Conservation (phyloP, 2,797 vertebrate genomes). For the Macropodus opercularis region DNA sequence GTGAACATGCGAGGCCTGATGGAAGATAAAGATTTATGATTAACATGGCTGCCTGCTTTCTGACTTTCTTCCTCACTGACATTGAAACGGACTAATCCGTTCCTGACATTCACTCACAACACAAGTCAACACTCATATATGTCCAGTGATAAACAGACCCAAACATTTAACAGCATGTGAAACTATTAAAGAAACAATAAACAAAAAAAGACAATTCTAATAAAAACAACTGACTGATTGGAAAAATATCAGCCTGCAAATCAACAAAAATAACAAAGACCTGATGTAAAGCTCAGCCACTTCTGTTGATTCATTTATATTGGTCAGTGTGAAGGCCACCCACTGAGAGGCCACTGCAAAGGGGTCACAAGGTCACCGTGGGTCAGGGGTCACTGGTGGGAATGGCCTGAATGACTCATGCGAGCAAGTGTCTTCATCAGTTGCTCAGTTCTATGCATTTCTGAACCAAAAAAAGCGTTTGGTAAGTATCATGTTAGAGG, state of each 20-base stretch:
- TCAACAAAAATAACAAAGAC: constrained; percentile 16
- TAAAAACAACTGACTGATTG: not conserved
- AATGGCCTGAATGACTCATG: constrained; percentile 44
- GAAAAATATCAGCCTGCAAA: constrained; percentile 1
- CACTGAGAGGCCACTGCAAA: constrained; percentile 71
- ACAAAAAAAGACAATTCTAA: constrained; percentile 4
- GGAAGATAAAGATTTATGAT: constrained; percentile 83
- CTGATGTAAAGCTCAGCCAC: constrained; percentile 32
- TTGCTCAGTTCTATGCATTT: not conserved
- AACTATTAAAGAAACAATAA: constrained; percentile 7
- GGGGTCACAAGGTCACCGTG: constrained; percentile 60
- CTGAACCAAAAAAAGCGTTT: constrained; percentile 13
- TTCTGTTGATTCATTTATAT: constrained; percentile 38
- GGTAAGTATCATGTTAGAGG: constrained; percentile 50
- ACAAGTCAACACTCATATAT: constrained; percentile 40
- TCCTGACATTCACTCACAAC: constrained; percentile 53
- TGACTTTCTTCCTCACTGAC: constrained; percentile 63
- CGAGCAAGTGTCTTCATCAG: constrained; percentile 20
- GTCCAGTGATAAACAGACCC: constrained; percentile 14
- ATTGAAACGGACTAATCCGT: constrained; percentile 68
- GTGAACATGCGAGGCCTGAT: constrained; percentile 70
- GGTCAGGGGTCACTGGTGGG: constrained; percentile 65
- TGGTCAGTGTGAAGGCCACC: constrained; percentile 70
- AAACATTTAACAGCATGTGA: constrained; percentile 7
- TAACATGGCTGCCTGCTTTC: constrained; percentile 75